A percentile compares a stretch with the other conserved stretches of the same genome.
phyloP scores from a whole-genome alignment of 2,888 invertebrate genomes.

The Nomada hirtipes region DNA sequence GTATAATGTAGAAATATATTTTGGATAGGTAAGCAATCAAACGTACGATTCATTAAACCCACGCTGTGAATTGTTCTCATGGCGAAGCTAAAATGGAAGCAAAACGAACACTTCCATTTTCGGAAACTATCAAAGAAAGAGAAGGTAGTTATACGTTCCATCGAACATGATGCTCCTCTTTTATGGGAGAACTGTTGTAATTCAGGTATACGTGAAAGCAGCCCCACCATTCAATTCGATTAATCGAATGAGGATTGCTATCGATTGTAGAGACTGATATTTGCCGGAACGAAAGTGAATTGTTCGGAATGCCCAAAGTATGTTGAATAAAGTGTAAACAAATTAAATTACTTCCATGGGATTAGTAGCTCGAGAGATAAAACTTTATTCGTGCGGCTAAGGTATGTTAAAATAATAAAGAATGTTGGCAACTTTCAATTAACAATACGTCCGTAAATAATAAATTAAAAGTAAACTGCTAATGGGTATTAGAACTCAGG shows the following conservation, averaged over 20 bases:
- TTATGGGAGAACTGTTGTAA: neutral
- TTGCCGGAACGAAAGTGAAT: no score
- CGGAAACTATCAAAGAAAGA: neutral
- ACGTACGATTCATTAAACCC: slow-evolving; percentile 7
- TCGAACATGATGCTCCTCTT: neutral
- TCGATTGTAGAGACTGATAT: no score
- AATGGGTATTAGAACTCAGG: no score
- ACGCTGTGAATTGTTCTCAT: neutral
- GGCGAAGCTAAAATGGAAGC: neutral
- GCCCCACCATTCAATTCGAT: neutral
- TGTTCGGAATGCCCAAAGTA: no score
- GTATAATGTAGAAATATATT: neutral
- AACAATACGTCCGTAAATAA: no score
- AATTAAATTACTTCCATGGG: no score
- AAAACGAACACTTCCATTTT: neutral
- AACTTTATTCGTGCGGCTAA: no score
- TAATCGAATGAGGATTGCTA: neutral
- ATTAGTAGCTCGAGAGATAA: no score
- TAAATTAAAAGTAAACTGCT: no score
- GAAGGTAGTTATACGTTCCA: neutral
- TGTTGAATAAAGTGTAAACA: no score
- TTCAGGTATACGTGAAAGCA: neutral
- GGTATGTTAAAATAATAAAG: no score
- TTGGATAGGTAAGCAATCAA: neutral
- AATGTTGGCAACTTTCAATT: no score